Base-by-base conservation (phyloP, 2,113 vertebrate genomes). In the Alectura lathami region DNA sequence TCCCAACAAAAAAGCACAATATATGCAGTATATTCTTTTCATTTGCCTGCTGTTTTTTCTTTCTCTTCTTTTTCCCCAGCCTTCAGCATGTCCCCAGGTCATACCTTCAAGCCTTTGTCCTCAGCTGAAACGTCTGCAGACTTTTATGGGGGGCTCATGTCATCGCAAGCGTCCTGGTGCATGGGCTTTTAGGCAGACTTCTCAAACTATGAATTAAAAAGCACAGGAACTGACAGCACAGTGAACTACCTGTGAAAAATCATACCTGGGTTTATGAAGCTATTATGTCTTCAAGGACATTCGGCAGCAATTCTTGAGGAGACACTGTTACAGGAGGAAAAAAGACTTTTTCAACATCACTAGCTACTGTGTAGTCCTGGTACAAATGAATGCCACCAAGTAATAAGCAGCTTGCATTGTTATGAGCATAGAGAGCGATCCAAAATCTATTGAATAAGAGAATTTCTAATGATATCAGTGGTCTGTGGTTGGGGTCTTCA, bases 131-230 rank as follows among this genome's bases (percentile, higher is more conserved):
- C 16, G 79, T 83, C 88, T 90, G 70, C 86, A 90, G 92, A 86
- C 88, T 96, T 96, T 96, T 93, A 94, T 82, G 76, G 83, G 82
- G 68, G 64, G 43, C 54, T 96, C 86, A 83, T 96, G 91, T 96
- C 94, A 92, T 95, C 94, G 84, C 90, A 93, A 75, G 86, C 83
- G 72, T 95, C 93, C 93, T 0, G 1, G 91, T 86, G 72, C 94
- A 81, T 43, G 90, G 88, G 93, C 93, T 97, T 97, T 96, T 95
- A 96, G 94, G 91, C 93, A 93, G 88, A 83, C 89, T 94, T 80
- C 91, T 97, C 93, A 90, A 95, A 96, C 90, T 90, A 95, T 94
- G 95, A 96, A 95, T 96, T 96, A 94, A 96, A 97, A 96, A 96
- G 92, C 95, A 75, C 56, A 91, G 83, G 66, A 90, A 74, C 76